A percentile compares a stretch with the other conserved stretches of the same genome.
These are phyloP conservation scores for Platygyra sinensis DNA, from an alignment of 64 coral and sea anemone species.

Conservation along the genomic window DNA sequence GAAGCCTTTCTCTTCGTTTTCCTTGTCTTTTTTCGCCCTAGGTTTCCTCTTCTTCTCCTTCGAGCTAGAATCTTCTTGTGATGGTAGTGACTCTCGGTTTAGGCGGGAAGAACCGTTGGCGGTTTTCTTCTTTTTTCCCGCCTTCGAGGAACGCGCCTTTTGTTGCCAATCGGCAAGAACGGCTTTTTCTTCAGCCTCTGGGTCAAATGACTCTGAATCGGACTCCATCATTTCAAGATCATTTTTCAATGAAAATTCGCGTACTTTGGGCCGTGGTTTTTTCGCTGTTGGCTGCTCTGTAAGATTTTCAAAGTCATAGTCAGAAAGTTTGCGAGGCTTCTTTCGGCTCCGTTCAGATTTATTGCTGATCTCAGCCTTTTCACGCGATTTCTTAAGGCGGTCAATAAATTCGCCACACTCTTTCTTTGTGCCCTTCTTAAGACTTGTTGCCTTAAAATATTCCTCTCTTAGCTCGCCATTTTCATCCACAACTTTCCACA, in stretches of 20 bases:
- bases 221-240: background rate
- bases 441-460: constrained; percentile 29
- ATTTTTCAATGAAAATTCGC: background rate
- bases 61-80: no score
- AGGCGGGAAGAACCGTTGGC: constrained; percentile 14
- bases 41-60: constrained; percentile 7
- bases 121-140: background rate
- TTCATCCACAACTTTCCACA: constrained; percentile 41
- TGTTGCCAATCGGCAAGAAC: constrained; percentile 9
- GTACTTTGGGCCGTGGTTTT: background rate
- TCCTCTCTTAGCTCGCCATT: constrained; percentile 25
- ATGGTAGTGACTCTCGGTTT: constrained; percentile 24
- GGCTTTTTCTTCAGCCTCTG: background rate
- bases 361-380: constrained; percentile 49
- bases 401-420: constrained; percentile 54
- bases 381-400: constrained; percentile 19
- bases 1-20: constrained; percentile 3
- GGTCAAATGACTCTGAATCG: constrained; percentile 13
- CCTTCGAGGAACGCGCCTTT: background rate
- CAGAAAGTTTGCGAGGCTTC: constrained; percentile 18
- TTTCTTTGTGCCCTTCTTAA: constrained; percentile 34
- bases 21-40: background rate
- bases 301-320: constrained; percentile 31
- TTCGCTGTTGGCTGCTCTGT: constrained; percentile 1
- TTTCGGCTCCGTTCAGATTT: constrained; percentile 36